These are phyloP conservation scores for Aleiodes testaceus DNA, from an alignment of 2,888 invertebrate species.

Conservation along the genomic window DNA sequence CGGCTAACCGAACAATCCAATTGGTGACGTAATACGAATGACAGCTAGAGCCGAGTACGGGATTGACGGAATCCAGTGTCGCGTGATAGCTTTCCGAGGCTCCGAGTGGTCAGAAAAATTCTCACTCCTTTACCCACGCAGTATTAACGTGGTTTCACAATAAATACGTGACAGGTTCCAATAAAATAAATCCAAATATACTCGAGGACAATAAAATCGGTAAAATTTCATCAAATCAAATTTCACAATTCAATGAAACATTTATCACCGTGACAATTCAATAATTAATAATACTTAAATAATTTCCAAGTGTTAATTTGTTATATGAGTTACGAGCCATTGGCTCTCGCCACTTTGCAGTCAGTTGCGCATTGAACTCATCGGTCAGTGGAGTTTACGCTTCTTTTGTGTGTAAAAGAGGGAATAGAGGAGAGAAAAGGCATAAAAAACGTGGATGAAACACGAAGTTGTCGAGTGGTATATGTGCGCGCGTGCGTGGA, in stretches of 20 bases:
- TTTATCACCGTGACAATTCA: too few species aligned
- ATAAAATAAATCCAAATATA: background rate
- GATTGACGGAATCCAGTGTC: constrained; percentile 49
- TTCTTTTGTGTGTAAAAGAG: background rate
- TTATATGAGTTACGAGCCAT: background rate
- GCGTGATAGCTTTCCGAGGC: constrained; percentile 48
- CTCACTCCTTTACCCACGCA: constrained; percentile 36
- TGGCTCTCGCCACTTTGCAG: constrained; percentile 15
- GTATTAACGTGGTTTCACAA: background rate
- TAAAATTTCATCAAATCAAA: too few species aligned
- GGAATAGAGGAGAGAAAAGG: too few species aligned
- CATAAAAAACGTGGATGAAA: background rate
- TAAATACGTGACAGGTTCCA: background rate
- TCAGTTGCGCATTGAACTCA: constrained; percentile 42
- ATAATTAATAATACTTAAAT: too few species aligned
- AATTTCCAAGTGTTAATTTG: too few species aligned
- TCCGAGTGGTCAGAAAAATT: constrained; percentile 48
- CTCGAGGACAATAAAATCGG: too few species aligned
- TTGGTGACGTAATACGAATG: too few species aligned
- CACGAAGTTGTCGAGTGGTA: background rate
- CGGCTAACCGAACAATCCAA: background rate
- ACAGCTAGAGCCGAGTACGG: background rate
- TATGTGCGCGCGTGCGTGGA: constrained; percentile 6
- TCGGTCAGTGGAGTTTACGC: background rate
- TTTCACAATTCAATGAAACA: too few species aligned